A percentile compares a stretch with the other conserved stretches of the same genome.
Conservation (phyloP, 1,140 invertebrate species). For the Melitaea cinxia region DNA sequence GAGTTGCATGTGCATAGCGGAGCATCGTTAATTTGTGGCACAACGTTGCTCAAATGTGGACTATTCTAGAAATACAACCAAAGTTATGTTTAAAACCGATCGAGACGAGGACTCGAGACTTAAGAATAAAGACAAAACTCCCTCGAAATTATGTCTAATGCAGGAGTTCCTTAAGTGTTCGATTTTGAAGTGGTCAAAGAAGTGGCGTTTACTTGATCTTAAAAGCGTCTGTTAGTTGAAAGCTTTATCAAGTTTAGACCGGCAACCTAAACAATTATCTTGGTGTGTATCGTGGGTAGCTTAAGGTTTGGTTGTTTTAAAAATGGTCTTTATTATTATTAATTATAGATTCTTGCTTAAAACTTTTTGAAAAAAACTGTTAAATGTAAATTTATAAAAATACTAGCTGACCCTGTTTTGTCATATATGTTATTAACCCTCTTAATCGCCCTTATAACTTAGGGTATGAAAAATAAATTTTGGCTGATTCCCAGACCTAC, state of each 20-base stretch:
- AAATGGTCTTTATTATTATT: no score
- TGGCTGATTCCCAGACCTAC: no score
- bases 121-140: neutral
- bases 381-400: no score
- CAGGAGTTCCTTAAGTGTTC: neutral
- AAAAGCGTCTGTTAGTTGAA: neutral
- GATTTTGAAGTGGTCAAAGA: conserved; percentile 1
- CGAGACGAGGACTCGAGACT: neutral
- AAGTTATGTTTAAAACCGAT: neutral
- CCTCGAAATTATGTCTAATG: neutral
- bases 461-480: no score
- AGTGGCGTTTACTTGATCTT: neutral
- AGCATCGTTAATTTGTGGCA: neutral
- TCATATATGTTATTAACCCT: no score
- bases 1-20: neutral
- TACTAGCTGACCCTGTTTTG: no score
- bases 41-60: neutral
- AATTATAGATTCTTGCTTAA: no score
- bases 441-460: no score
- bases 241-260: no score
- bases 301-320: no score
- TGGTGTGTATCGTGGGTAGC: neutral
- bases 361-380: no score
- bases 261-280: neutral
- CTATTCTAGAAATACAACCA: neutral